Evolutionary conservation across 2,888 invertebrate species (phyloP).

Genomic region (Xanthia icteritia): DNA sequence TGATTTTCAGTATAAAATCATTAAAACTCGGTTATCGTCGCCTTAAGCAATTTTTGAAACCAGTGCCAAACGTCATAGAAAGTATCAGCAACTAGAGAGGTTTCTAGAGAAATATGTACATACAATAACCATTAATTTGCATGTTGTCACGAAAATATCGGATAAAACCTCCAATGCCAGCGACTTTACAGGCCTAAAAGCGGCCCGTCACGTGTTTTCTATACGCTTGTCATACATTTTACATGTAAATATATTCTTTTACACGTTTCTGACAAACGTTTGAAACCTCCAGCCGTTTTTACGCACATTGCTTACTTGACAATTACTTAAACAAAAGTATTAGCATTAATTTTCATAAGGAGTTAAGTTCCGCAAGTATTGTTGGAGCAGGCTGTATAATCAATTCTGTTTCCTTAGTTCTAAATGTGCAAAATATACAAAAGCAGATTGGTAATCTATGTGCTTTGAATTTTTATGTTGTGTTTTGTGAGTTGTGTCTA

Average conservation of each 20-base stretch:
- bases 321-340: slow-evolving; percentile 57
- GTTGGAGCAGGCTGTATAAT: slow-evolving; percentile 34
- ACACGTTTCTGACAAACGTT: slow-evolving; percentile 51
- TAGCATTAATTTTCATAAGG: slow-evolving; percentile 45
- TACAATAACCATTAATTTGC: neutral
- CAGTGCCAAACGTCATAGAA: neutral
- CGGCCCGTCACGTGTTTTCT: neutral
- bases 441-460: slow-evolving; percentile 21
- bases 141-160: neutral
- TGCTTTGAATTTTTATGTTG: slow-evolving; percentile 36
- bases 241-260: slow-evolving; percentile 59
- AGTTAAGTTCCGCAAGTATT: slow-evolving; percentile 39
- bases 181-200: neutral
- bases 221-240: slow-evolving; percentile 17
- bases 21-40: too few species aligned
- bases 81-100: neutral
- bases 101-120: neutral
- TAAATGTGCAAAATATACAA: slow-evolving; percentile 43
- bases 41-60: neutral
- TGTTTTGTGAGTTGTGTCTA: neutral
- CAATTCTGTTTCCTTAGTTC: slow-evolving; percentile 31
- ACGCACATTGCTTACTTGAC: slow-evolving; percentile 57
- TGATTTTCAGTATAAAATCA: too few species aligned
- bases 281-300: slow-evolving; percentile 46
- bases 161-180: neutral